phyloP scores from a whole-genome alignment of 2,888 invertebrate species.

The Encarsia formosa region DNA sequence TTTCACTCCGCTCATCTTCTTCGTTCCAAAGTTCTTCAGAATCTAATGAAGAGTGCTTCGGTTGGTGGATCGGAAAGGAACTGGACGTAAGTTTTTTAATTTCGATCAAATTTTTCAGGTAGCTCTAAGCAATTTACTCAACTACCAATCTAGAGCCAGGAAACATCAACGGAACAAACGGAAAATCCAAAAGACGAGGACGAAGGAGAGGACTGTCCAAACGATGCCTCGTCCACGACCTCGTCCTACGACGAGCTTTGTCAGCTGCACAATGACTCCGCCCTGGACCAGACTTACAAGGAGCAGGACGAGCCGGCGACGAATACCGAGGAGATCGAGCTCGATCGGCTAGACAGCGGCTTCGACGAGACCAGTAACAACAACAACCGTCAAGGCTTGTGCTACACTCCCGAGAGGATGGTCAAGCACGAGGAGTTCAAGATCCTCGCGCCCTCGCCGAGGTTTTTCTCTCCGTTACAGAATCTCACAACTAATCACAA shows the following conservation, averaged over 20 bases:
- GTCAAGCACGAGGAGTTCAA: conserved; percentile 41
- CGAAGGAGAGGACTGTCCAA: no score
- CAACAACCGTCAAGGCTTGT: conserved; percentile 13
- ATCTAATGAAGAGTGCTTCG: conserved; percentile 39
- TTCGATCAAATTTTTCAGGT: no score
- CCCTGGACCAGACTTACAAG: background rate
- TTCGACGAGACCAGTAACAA: conserved; percentile 11
- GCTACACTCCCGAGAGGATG: conserved; percentile 45
- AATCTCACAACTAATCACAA: no score
- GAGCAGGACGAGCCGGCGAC: background rate
- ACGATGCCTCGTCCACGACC: no score
- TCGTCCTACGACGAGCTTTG: no score
- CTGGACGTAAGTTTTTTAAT: conserved; percentile 16
- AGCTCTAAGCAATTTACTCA: no score
- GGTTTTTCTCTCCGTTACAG: conserved; percentile 1
- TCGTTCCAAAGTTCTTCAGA: no score
- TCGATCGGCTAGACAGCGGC: conserved; percentile 9
- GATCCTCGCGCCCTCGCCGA: conserved; percentile 37
- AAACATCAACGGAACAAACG: no score
- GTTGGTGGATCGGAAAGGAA: conserved; percentile 41
- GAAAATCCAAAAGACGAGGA: no score
- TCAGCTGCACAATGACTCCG: background rate
- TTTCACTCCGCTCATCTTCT: no score
- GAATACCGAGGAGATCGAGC: background rate
- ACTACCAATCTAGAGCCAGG: no score